Evolutionary conservation across 1,140 invertebrate species (phyloP).

Genomic region (Fopius arisanus): DNA sequence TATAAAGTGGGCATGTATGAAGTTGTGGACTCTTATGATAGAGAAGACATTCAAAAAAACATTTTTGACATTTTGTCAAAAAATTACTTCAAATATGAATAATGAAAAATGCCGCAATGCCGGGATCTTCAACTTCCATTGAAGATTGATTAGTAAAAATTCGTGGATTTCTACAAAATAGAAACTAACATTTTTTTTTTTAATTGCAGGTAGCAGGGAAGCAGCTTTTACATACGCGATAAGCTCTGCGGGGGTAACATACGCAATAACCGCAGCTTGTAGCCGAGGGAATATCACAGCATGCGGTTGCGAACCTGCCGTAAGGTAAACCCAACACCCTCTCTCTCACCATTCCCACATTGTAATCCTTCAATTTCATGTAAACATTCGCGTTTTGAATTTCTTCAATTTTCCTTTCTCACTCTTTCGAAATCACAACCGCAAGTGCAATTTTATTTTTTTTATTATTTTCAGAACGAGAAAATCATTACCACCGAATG

Average conservation of each 20-base stretch:
- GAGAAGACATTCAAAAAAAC: no score
- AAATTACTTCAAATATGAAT: no score
- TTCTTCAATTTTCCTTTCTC: conserved; percentile 11
- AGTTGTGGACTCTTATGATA: neutral
- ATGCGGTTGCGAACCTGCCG: conserved; percentile 81
- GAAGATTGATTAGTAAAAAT: no score
- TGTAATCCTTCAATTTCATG: conserved; percentile 7
- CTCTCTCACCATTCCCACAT: neutral
- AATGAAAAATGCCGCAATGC: no score
- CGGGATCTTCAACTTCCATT: no score
- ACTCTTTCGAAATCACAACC: neutral
- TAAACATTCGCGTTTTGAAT: conserved; percentile 1
- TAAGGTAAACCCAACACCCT: conserved; percentile 50
- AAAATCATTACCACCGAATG: conserved; percentile 57
- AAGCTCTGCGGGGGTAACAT: conserved; percentile 88
- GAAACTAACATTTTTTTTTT: conserved; percentile 2
- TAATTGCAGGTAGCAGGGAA: conserved; percentile 82
- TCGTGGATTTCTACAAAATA: no score
- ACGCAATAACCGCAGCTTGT: conserved; percentile 89
- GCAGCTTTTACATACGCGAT: conserved; percentile 93
- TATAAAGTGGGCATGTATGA: conserved; percentile 17
- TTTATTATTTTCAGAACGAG: conserved; percentile 47
- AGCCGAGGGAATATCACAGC: conserved; percentile 86
- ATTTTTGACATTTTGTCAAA: no score
- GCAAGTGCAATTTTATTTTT: conserved; percentile 2